Percentiles rank a stretch among this genome's conserved stretches.
Conservation (phyloP, 1,140 invertebrate species). For the Stratiolaelaps scimitus region DNA sequence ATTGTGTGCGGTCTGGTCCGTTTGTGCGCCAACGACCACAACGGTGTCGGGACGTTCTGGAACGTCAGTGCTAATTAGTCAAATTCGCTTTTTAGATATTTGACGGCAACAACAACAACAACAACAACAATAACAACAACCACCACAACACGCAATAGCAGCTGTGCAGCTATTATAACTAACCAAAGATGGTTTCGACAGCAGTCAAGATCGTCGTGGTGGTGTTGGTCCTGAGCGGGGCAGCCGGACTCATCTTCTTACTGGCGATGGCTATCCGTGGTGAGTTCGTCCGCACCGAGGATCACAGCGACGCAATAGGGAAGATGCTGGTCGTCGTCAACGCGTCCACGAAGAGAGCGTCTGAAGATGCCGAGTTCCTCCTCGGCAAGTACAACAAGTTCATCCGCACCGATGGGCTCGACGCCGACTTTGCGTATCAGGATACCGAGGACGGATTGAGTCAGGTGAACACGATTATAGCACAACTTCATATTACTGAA, state of each 20-base stretch:
- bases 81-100: too few relatives aligned
- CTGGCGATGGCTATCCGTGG: conserved; percentile 2
- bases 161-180: too few relatives aligned
- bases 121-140: too few relatives aligned
- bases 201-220: too few relatives aligned
- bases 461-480: neutral
- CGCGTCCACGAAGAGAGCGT: neutral
- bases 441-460: neutral
- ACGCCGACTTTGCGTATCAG: neutral
- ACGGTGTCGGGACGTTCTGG: too few relatives aligned
- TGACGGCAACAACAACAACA: too few relatives aligned
- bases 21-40: too few relatives aligned
- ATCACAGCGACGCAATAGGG: neutral
- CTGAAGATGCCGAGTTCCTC: neutral
- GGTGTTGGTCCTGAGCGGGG: conserved; percentile 1
- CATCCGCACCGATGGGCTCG: neutral
- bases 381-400: neutral
- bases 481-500: neutral
- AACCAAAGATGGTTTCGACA: too few relatives aligned
- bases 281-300: neutral
- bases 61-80: too few relatives aligned
- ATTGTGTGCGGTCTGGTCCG: too few relatives aligned
- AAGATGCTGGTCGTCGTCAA: neutral
- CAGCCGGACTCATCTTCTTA: neutral
- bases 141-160: too few relatives aligned